phyloP scores from a whole-genome alignment of 2,888 invertebrate species.

The Gryllus longicercus region DNA sequence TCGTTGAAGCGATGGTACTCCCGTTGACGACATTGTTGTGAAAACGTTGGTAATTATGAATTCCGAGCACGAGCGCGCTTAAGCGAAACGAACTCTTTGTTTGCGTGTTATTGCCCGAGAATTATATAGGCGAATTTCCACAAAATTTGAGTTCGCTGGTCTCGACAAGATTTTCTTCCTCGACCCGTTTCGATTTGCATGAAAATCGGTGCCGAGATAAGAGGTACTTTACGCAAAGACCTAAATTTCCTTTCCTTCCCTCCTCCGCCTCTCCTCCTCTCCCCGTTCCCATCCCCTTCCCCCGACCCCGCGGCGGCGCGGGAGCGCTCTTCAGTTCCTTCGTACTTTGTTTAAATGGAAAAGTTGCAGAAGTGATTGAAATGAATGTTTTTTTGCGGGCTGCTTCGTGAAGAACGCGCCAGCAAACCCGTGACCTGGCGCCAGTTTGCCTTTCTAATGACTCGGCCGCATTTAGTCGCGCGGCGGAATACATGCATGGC shows the following conservation, averaged over 20 bases:
- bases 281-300: not conserved
- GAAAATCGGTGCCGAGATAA: slow-evolving; percentile 1
- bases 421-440: not conserved
- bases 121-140: slow-evolving; percentile 17
- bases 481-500: not conserved
- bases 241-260: not conserved
- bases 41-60: not conserved
- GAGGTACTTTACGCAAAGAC: slow-evolving; percentile 17
- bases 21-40: slow-evolving; percentile 7
- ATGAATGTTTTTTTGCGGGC: slow-evolving; percentile 6
- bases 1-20: not conserved
- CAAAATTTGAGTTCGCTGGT: slow-evolving; percentile 17
- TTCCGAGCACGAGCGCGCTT: not conserved
- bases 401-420: not conserved
- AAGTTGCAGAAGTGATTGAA: slow-evolving; percentile 7
- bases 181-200: not conserved
- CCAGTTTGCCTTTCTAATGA: slow-evolving; percentile 1
- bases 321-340: not conserved
- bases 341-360: slow-evolving; percentile 8
- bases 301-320: not conserved
- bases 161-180: slow-evolving; percentile 6
- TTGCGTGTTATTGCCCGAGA: slow-evolving; percentile 6
- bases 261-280: not conserved
- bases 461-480: not conserved
- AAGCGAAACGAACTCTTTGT: slow-evolving; percentile 3